phyloP scores from a whole-genome alignment of 2,888 invertebrate species.

The Zygaena filipendulae region DNA sequence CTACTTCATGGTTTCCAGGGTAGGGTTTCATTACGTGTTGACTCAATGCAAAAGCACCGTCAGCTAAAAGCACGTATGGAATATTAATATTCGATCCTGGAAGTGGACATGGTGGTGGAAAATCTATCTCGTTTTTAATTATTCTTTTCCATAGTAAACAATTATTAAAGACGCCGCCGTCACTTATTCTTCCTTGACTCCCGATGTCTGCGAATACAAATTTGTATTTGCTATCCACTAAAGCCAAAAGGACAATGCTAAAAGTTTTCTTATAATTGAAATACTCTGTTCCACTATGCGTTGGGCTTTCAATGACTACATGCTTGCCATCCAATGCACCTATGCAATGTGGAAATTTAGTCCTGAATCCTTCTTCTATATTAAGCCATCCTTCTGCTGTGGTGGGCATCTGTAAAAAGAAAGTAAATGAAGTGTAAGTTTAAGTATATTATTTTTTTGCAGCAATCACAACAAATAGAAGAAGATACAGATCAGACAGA shows the following conservation, averaged over 20 bases:
- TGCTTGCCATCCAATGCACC: constrained; percentile 12
- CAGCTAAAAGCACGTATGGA: constrained; percentile 23
- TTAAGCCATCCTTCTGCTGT: constrained; percentile 10
- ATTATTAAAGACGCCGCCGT: constrained; percentile 8
- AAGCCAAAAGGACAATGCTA: constrained; percentile 10
- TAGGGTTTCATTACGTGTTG: constrained; percentile 24
- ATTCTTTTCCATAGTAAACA: constrained; percentile 8
- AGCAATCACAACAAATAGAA: constrained; percentile 14
- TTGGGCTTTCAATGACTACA: constrained; percentile 13
- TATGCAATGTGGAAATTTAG: constrained; percentile 7
- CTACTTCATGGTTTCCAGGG: constrained; percentile 19
- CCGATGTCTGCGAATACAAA: constrained; percentile 19
- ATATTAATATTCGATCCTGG: constrained; percentile 19
- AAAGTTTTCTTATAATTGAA: constrained; percentile 18
- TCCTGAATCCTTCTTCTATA: constrained; percentile 13
- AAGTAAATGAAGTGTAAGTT: constrained; percentile 5
- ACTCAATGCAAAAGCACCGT: constrained; percentile 25
- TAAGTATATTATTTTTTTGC: constrained; percentile 10
- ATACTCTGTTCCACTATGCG: constrained; percentile 15
- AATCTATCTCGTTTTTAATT: constrained; percentile 16
- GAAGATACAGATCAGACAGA: constrained; percentile 13
- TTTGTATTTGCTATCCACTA: constrained; percentile 15
- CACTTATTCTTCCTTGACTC: constrained; percentile 14
- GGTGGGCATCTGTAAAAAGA: constrained; percentile 6
- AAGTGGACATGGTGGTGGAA: constrained; percentile 20